phyloP scores from a whole-genome alignment of 2,888 invertebrate genomes.

The Nezara viridula region DNA sequence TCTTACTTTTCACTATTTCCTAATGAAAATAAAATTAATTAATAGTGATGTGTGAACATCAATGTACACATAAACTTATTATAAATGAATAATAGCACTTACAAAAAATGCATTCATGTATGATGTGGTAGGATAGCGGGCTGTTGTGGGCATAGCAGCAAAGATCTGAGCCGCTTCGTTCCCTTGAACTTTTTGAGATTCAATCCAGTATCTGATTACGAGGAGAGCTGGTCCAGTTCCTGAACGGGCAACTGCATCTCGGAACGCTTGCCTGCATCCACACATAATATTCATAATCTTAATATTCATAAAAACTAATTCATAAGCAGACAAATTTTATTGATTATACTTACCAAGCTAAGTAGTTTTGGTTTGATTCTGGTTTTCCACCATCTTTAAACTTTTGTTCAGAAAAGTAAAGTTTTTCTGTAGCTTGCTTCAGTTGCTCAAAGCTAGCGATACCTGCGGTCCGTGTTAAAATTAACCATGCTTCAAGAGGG shows the following conservation, averaged over 20 bases:
- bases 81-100: not conserved
- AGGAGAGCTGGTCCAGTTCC: slow-evolving; percentile 78
- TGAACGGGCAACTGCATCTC: slow-evolving; percentile 72
- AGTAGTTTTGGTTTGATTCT: not conserved
- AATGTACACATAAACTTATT: not conserved
- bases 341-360: slow-evolving; percentile 33
- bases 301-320: not conserved
- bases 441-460: slow-evolving; percentile 77
- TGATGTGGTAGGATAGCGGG: slow-evolving; percentile 76
- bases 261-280: slow-evolving; percentile 72
- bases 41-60: not conserved
- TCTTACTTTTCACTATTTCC: slow-evolving; percentile 72
- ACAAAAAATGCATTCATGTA: slow-evolving; percentile 75
- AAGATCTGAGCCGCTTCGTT: slow-evolving; percentile 76
- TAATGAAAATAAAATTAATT: slow-evolving; percentile 63
- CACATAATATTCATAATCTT: not conserved
- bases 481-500: slow-evolving; percentile 76
- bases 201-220: slow-evolving; percentile 75
- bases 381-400: not conserved
- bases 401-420: slow-evolving; percentile 69
- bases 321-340: not conserved
- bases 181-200: slow-evolving; percentile 71
- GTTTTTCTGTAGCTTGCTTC: slow-evolving; percentile 71
- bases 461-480: slow-evolving; percentile 74
- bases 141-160: slow-evolving; percentile 71